Conservation (phyloP, 2,113 vertebrate genomes). For the Argyrosomus japonicus region DNA sequence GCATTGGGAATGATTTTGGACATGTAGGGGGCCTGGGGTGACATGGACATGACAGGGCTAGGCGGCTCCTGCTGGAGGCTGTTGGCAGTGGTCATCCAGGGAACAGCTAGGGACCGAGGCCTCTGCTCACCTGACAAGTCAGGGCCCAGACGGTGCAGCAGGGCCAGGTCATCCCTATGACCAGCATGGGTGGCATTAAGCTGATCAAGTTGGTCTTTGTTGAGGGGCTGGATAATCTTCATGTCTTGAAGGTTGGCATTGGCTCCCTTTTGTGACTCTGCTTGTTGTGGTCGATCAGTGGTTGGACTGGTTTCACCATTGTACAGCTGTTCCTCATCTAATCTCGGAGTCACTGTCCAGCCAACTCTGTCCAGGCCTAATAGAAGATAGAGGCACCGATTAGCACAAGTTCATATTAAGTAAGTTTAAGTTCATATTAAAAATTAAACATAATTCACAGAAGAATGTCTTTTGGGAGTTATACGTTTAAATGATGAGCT, state of each 20-base stretch:
- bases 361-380: slow-evolving; percentile 81
- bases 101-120: slow-evolving; percentile 88
- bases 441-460: neutral
- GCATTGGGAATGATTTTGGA: slow-evolving; percentile 98
- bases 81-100: slow-evolving; percentile 87
- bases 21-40: slow-evolving; percentile 94
- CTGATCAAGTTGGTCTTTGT: slow-evolving; percentile 75
- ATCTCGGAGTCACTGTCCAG: slow-evolving; percentile 58
- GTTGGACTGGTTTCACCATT: slow-evolving; percentile 78
- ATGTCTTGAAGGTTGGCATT: slow-evolving; percentile 63
- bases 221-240: slow-evolving; percentile 70
- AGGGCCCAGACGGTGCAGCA: slow-evolving; percentile 80
- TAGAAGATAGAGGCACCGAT: slow-evolving; percentile 15
- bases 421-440: neutral
- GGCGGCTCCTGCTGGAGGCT: slow-evolving; percentile 77
- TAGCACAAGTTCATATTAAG: slow-evolving; percentile 1
- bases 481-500: neutral
- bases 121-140: slow-evolving; percentile 78
- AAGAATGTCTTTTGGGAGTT: neutral
- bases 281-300: slow-evolving; percentile 76
- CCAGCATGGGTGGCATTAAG: slow-evolving; percentile 77
- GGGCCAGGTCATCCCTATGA: slow-evolving; percentile 85
- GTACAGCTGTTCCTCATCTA: slow-evolving; percentile 68
- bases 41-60: slow-evolving; percentile 93
- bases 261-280: slow-evolving; percentile 44